Evolutionary conservation across 2,797 vertebrate genomes (phyloP), one percentile per base, ranked within the genome.

Genomic region (Squalus acanthias): DNA sequence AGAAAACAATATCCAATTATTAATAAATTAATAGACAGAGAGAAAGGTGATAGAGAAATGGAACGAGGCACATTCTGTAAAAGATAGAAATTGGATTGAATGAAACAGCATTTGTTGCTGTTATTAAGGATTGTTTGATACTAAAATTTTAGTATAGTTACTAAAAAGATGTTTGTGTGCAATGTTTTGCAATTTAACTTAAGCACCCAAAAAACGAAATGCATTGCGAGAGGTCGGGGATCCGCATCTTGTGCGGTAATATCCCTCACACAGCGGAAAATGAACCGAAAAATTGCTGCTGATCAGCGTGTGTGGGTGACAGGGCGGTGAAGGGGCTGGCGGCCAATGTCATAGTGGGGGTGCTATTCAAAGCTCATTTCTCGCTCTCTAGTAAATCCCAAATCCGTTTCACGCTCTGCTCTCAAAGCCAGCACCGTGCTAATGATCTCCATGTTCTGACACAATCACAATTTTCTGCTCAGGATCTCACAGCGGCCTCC

Each of bases 361-460:
- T 69, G 91, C 91, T 93, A 95, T 95, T 95, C 94, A 95, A 33
- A 1, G 50, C 94, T 95, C 53, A 95, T 74, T 76, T 95, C 70
- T 74, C 67, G 50, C 94, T 95, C 94, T 53, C 69, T 74, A 26
- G 46, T 95, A 29, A 95, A 57, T 95, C 46, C 24, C 94, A 95
- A 97, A 97, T 97, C 96, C 93, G 96, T 97, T 97, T 96, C 96
- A 96, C 96, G 96, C 93, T 96, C 87, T 50, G 70, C 50, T 76
- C 29, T 79, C 10, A 92, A 96, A 97, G 94, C 70, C 97, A 97
- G 96, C 96, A 89, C 97, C 97, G 96, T 96, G 96, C 9, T 98
- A 97, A 98, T 97, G 97, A 97, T 97, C 96, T 87, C 69, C 96
- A 96, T 98, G 97, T 98, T 87, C 91, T 95, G 96, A 97, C 97